These are phyloP conservation scores for Melierax canorus DNA, from an alignment of 2,113 vertebrate genomes.

Conservation along the genomic window DNA sequence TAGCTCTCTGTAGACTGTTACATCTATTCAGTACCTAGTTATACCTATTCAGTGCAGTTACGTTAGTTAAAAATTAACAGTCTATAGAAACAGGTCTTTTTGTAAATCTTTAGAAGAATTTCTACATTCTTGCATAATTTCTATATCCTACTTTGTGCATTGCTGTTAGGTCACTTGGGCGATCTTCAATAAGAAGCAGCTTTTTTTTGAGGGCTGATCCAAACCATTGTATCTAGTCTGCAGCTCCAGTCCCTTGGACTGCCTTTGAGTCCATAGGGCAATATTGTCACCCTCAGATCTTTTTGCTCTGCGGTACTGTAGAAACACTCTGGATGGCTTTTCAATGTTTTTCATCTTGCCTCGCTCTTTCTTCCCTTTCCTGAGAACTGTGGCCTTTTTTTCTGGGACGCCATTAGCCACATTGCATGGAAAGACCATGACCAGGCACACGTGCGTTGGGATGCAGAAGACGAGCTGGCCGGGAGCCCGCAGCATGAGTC, in stretches of 20 bases:
- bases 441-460: background rate
- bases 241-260: background rate
- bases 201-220: background rate
- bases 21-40: background rate
- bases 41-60: background rate
- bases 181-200: background rate
- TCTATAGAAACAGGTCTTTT: background rate
- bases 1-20: background rate
- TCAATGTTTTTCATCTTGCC: background rate
- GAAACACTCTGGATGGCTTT: background rate
- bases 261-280: background rate
- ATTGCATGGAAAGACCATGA: background rate
- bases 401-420: background rate
- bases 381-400: background rate
- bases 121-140: background rate
- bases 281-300: background rate
- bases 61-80: background rate
- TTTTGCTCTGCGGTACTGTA: background rate
- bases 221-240: background rate
- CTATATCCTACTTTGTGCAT: background rate
- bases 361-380: background rate
- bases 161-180: background rate
- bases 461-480: background rate
- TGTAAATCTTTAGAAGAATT: background rate
- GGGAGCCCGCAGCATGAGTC: accelerated